Percentiles rank a stretch among this genome's conserved stretches.
Evolutionary conservation across 2,888 invertebrate genomes (phyloP).

Genomic region (Drosophila maculinotata): DNA sequence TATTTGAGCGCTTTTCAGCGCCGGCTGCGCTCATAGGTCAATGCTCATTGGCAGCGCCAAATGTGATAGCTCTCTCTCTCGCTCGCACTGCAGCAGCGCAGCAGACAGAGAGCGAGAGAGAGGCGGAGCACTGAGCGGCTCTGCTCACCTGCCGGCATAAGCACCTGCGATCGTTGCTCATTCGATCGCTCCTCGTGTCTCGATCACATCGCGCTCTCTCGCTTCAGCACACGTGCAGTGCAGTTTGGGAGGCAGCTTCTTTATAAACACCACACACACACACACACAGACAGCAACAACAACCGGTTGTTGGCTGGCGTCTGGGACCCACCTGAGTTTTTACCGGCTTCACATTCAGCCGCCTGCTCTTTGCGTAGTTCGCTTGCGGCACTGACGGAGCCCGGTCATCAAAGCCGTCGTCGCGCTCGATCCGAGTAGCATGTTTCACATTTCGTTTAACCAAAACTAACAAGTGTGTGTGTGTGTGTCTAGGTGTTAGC

Average conservation of each 20-base stretch:
- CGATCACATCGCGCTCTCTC: slow-evolving; percentile 61
- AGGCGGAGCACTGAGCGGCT: slow-evolving; percentile 55
- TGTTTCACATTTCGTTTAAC: neutral
- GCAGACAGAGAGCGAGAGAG: slow-evolving; percentile 6
- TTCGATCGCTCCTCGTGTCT: slow-evolving; percentile 46
- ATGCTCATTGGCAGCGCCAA: slow-evolving; percentile 25
- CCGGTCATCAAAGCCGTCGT: slow-evolving; percentile 71
- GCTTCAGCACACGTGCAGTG: slow-evolving; percentile 36
- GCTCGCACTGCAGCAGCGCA: slow-evolving; percentile 26
- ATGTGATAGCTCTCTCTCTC: slow-evolving; percentile 40
- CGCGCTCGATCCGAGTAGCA: slow-evolving; percentile 52
- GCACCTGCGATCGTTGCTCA: slow-evolving; percentile 63
- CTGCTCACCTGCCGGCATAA: slow-evolving; percentile 57
- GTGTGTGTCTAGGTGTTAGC: slow-evolving; percentile 16
- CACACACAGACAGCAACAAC: slow-evolving; percentile 19
- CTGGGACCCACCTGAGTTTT: slow-evolving; percentile 68
- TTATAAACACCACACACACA: slow-evolving; percentile 4
- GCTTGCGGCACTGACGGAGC: slow-evolving; percentile 78
- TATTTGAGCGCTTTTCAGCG: slow-evolving; percentile 53
- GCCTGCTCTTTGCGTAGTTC: slow-evolving; percentile 66
- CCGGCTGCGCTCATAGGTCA: slow-evolving; percentile 48
- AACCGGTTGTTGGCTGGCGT: slow-evolving; percentile 63
- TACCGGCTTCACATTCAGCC: slow-evolving; percentile 59
- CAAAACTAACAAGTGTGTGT: slow-evolving; percentile 1
- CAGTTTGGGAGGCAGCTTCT: slow-evolving; percentile 6